Evolutionary conservation across 2,888 invertebrate species (phyloP).

Genomic region (Anagyrus pseudococci): DNA sequence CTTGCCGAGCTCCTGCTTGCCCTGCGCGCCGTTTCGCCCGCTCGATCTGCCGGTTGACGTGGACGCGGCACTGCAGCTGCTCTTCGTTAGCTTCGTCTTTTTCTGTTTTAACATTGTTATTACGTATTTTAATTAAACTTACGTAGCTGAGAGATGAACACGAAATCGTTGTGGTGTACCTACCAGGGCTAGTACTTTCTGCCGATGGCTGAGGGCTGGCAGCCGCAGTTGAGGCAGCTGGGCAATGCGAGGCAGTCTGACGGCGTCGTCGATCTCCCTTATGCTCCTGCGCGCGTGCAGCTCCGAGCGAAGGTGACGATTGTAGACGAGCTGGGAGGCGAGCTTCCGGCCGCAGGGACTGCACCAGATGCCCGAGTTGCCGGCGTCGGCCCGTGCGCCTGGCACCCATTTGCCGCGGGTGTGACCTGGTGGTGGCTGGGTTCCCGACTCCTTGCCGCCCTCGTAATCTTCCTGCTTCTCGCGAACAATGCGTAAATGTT

Average conservation of each 20-base stretch:
- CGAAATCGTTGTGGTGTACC: no score
- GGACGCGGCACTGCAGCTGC: no score
- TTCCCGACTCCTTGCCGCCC: constrained; percentile 39
- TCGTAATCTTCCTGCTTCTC: constrained; percentile 45
- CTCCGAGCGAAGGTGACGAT: constrained; percentile 77
- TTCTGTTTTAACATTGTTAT: constrained; percentile 1
- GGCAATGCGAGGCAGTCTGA: constrained; percentile 43
- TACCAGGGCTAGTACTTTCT: constrained; percentile 31
- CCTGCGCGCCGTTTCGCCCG: constrained; percentile 13
- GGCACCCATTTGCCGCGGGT: constrained; percentile 86
- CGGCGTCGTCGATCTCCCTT: constrained; percentile 68
- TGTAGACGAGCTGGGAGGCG: constrained; percentile 76
- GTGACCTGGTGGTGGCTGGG: constrained; percentile 70
- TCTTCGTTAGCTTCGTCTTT: background rate
- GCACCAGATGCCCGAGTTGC: constrained; percentile 62
- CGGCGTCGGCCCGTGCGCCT: constrained; percentile 63
- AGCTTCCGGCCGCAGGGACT: constrained; percentile 80
- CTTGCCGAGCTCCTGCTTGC: background rate
- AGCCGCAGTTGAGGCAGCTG: background rate
- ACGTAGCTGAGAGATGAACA: no score
- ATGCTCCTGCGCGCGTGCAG: constrained; percentile 66
- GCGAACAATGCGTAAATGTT: background rate
- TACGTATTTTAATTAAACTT: no score
- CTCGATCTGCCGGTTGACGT: background rate
- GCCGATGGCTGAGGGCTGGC: constrained; percentile 24